Evolutionary conservation across 2,888 invertebrate genomes (phyloP), one percentile per base, ranked within the genome.

Genomic region (Tribolium freemani): DNA sequence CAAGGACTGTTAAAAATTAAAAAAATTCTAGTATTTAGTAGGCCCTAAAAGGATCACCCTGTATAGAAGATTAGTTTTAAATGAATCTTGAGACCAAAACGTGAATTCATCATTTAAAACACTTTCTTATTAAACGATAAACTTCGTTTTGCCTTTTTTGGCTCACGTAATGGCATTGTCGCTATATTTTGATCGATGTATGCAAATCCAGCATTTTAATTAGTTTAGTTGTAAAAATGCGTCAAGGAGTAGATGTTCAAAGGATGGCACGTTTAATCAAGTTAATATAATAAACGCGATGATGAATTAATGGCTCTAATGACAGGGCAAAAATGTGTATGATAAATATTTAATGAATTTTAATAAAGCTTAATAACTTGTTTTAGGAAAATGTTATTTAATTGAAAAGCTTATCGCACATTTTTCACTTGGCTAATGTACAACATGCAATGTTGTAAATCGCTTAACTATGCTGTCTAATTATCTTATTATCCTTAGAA

Each of bases 401-500:
- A 63, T 63, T 63, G 51, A 63, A 63, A 63, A 63, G 50, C 50
- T 63, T 63, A 63, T 63, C 63, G 13, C 6, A 11, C 9, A 16
- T 46, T 51, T 63, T 63, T 63, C 63, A 31, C 21, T 45, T 48
- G 21, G 60, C 26, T 60, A 46, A 46, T 51, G 63, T 51, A 31
- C 3, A 51, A 63, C 63, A 63, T 51, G 63, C 63, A 63, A 58
- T 31, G 20, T 51, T 51, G 30, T 63, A 63, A 63, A 51, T 63
- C 63, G 63, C 51, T 63, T 10, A 51, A 51, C 31, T 51, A 51
- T 50, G 51, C 51, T 16, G 51, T 63, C 51, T 63, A 63, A 63
- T 63, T 63, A 63, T 51, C 63, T 51, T 51, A 63, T 63, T 63
- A 63, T 63, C 50, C 63, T 11, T 30, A 63, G 63, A 63, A 63